Evolutionary conservation across 1,140 invertebrate genomes (phyloP), one percentile per base, ranked within the genome.

Genomic region (Dendroctonus ponderosae): DNA sequence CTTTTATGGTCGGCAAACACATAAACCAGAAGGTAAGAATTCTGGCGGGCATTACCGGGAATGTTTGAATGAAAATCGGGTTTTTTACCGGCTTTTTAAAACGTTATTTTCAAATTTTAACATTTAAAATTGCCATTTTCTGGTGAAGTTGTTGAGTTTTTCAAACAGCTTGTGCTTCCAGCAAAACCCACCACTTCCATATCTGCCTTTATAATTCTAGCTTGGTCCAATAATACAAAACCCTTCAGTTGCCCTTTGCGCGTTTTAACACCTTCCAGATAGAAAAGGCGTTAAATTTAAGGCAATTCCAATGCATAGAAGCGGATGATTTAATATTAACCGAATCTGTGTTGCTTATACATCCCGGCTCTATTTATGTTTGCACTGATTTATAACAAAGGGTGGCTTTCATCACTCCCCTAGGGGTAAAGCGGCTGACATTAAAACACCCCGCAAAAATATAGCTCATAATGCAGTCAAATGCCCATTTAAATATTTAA

Each of bases 401-500:
- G 69, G 71, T 70, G 66, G 66, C 56, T 70, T 71, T 69, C 63
- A 72, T 71, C 66, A 71, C 71, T 70, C 71, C 71, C 73, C 66
- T 51, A 63, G 60, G 67, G 70, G 50, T 69, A 62, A 56, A 58
- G 41, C 9, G 26, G 52, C 66, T 58, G 65, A 69, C 62, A 68
- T 62, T 66, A 63, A 62, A 62, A 66, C 66, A 62, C 67, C 67
- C 67, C 65, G 71, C 69, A 74, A 72, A 74, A 70, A 68, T 66
- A 72, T 71, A 69, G 76, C 70, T 77, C 73, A 77, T 76, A 76
- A 74, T 75, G 73, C 72, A 76, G 75, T 75, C 75, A 76, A 74
- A 75, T 76, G 75, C 74, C 72, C 75, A 73, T 77, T 71, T 77
- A 76, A 76, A 76, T 75, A 70, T 70, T 76, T 78, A 77, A 78